Conservation (phyloP, 2,888 invertebrate genomes). For the Morpho achilles region DNA sequence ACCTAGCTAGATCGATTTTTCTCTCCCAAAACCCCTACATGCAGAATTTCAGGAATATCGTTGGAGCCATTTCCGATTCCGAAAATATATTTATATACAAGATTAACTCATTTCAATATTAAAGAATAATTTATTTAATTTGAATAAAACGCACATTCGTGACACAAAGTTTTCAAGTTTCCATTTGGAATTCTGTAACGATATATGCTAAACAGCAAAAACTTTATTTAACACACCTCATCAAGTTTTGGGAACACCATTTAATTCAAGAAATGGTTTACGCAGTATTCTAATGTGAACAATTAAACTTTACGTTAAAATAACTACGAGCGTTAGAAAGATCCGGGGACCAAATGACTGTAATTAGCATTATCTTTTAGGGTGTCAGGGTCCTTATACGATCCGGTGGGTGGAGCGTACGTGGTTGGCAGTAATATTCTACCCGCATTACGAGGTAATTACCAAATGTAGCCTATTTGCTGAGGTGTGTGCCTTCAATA, state of each 20-base stretch:
- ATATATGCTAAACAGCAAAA: too few relatives aligned
- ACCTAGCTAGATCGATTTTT: too few relatives aligned
- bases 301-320: conserved; percentile 28
- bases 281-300: conserved; percentile 18
- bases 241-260: conserved; percentile 1
- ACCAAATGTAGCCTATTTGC: conserved; percentile 1
- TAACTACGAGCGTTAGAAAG: conserved; percentile 19
- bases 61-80: too few relatives aligned
- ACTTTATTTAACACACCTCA: too few relatives aligned
- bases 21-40: too few relatives aligned
- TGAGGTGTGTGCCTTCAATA: neutral
- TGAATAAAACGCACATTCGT: too few relatives aligned
- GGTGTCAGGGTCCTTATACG: conserved; percentile 22
- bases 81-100: too few relatives aligned
- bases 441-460: conserved; percentile 15
- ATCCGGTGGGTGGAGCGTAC: conserved; percentile 19
- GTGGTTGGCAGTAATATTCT: conserved; percentile 16
- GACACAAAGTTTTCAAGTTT: too few relatives aligned
- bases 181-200: too few relatives aligned
- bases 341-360: conserved; percentile 26
- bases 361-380: conserved; percentile 32
- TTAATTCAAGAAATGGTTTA: conserved; percentile 9
- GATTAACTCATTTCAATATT: too few relatives aligned
- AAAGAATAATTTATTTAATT: too few relatives aligned
- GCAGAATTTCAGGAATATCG: too few relatives aligned